These are phyloP conservation scores for Silurus glanis DNA, from an alignment of 2,113 vertebrate genomes.

Conservation along the genomic window DNA sequence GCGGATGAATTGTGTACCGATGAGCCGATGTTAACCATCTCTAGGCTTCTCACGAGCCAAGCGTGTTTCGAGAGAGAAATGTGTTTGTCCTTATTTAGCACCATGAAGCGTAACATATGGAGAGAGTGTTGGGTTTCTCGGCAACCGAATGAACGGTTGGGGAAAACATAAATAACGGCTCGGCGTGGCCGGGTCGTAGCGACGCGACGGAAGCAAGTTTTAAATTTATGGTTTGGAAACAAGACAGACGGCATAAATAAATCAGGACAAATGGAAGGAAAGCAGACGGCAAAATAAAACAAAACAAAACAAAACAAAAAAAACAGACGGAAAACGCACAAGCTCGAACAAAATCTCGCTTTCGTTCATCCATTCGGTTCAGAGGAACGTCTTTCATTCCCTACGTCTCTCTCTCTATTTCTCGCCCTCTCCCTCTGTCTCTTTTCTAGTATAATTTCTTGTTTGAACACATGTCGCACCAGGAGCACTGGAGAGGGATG, in stretches of 20 bases:
- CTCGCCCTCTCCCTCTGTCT: conserved; percentile 2
- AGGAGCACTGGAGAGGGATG: conserved; percentile 52
- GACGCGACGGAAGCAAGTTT: conserved; percentile 54
- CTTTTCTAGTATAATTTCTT: conserved; percentile 18
- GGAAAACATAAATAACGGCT: conserved; percentile 59
- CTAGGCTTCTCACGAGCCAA: conserved; percentile 55
- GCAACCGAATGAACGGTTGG: conserved; percentile 46
- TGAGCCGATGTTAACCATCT: conserved; percentile 6
- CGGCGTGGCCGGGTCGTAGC: conserved; percentile 49
- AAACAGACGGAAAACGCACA: conserved; percentile 39
- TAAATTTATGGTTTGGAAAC: conserved; percentile 67
- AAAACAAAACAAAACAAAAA: conserved; percentile 58
- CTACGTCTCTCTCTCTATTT: conserved; percentile 1
- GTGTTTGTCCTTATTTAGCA: conserved; percentile 45
- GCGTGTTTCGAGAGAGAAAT: conserved; percentile 51
- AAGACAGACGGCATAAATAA: conserved; percentile 40
- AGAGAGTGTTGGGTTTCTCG: conserved; percentile 47
- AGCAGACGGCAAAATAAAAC: conserved; percentile 65
- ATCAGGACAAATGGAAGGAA: conserved; percentile 55
- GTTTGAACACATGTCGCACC: conserved; percentile 54
- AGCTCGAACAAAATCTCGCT: conserved; percentile 52
- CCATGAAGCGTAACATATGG: conserved; percentile 57
- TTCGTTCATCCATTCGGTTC: conserved; percentile 63
- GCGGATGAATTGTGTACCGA: conserved; percentile 35
- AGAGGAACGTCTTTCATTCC: conserved; percentile 43